These are phyloP conservation scores for Alaudala cheleensis DNA, from an alignment of 2,113 vertebrate species.

Conservation along the genomic window DNA sequence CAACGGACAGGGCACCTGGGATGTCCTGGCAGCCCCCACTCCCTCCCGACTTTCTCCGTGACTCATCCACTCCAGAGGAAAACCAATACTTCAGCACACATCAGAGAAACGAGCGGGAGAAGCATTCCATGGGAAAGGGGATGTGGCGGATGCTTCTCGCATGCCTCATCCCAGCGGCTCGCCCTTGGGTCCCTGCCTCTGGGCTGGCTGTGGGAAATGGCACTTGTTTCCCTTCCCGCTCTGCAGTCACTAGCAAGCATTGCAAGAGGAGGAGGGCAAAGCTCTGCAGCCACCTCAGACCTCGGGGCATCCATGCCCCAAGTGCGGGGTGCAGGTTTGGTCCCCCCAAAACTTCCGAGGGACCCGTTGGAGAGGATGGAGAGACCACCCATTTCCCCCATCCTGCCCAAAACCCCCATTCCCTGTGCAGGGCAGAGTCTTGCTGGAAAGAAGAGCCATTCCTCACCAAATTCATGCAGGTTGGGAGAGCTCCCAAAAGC, in stretches of 20 bases:
- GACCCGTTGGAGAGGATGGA: rapidly evolving
- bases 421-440: background rate
- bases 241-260: rapidly evolving
- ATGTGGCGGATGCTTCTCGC: background rate
- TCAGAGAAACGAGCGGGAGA: background rate
- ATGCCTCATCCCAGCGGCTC: constrained; percentile 21
- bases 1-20: background rate
- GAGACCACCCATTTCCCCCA: background rate
- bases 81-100: background rate
- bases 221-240: background rate
- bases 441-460: rapidly evolving
- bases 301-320: background rate
- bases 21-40: background rate
- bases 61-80: constrained; percentile 49
- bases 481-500: background rate
- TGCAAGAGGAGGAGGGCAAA: background rate
- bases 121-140: constrained; percentile 50
- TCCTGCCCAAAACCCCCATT: background rate
- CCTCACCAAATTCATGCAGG: background rate
- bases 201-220: constrained; percentile 39
- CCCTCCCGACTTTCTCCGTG: background rate
- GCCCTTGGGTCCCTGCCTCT: background rate
- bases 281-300: background rate
- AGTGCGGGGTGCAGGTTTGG: rapidly evolving
- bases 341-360: background rate